A percentile compares a stretch with the other conserved stretches of the same genome.
These are phyloP conservation scores for Orthonychiurus folsomi DNA, from an alignment of 2,888 invertebrate genomes.

Conservation along the genomic window DNA sequence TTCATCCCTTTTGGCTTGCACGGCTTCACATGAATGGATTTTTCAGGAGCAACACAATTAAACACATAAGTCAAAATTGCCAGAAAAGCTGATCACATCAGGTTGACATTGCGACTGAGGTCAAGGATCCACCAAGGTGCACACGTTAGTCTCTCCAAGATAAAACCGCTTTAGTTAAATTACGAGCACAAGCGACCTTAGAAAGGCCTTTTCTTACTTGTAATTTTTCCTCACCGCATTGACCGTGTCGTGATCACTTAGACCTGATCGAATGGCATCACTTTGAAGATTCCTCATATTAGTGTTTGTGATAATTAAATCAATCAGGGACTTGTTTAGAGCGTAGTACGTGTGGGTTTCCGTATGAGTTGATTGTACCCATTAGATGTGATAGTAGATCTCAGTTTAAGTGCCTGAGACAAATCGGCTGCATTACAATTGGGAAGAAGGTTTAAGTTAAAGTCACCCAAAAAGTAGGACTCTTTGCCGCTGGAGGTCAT, in stretches of 20 bases:
- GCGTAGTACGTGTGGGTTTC: background rate
- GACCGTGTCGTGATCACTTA: background rate
- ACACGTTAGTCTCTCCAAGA: background rate
- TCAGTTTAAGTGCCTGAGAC: background rate
- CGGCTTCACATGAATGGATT: background rate
- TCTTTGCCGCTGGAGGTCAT: too few relatives aligned
- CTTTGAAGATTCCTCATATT: background rate
- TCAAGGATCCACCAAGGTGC: background rate
- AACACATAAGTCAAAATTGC: background rate
- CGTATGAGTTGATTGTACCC: background rate
- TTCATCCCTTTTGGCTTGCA: background rate
- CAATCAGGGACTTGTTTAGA: background rate
- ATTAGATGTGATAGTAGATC: background rate
- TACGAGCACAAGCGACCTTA: background rate
- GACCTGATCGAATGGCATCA: background rate
- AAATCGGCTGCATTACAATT: too few relatives aligned
- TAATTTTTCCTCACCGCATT: background rate
- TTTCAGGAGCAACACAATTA: background rate
- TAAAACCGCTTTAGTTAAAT: background rate
- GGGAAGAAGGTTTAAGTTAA: background rate
- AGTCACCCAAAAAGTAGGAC: background rate
- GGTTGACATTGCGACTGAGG: background rate
- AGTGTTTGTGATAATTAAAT: background rate
- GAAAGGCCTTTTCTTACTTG: background rate
- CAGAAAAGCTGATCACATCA: background rate